Conservation (phyloP, 2,113 vertebrate species). For the Python bivittatus region DNA sequence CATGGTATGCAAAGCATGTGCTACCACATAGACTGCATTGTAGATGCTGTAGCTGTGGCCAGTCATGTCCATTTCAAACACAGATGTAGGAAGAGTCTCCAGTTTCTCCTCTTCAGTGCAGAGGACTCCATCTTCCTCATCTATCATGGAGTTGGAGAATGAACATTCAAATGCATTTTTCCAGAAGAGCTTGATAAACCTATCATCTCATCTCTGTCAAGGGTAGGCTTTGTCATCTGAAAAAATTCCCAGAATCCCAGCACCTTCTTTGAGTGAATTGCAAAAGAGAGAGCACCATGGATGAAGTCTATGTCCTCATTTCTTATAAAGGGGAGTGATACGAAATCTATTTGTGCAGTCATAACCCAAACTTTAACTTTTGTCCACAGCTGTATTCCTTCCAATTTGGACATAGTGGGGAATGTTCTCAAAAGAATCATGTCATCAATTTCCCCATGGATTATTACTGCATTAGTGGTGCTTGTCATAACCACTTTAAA, state of each 20-base stretch:
- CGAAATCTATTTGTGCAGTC: background rate
- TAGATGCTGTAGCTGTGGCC: background rate
- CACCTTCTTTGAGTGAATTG: background rate
- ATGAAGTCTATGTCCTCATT: background rate
- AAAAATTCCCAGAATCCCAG: background rate
- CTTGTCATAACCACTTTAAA: too few relatives aligned
- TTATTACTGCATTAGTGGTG: background rate
- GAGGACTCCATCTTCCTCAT: too few relatives aligned
- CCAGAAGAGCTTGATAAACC: conserved; percentile 7
- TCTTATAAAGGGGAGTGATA: background rate
- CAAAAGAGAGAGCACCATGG: background rate
- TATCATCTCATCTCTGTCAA: background rate
- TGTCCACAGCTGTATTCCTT: background rate
- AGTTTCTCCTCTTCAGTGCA: background rate
- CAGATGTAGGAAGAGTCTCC: background rate
- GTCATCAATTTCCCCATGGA: background rate
- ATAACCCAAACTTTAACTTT: background rate
- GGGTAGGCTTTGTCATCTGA: background rate
- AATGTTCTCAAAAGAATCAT: background rate
- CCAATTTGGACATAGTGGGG: too few relatives aligned
- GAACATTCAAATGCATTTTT: background rate
- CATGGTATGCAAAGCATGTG: conserved; percentile 3
- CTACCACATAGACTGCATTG: background rate
- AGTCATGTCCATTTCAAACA: conserved; percentile 2
- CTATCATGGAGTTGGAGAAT: too few relatives aligned